A percentile compares a stretch with the other conserved stretches of the same genome.
Evolutionary conservation across 2,888 invertebrate species (phyloP).

Genomic region (Meta bourneti): DNA sequence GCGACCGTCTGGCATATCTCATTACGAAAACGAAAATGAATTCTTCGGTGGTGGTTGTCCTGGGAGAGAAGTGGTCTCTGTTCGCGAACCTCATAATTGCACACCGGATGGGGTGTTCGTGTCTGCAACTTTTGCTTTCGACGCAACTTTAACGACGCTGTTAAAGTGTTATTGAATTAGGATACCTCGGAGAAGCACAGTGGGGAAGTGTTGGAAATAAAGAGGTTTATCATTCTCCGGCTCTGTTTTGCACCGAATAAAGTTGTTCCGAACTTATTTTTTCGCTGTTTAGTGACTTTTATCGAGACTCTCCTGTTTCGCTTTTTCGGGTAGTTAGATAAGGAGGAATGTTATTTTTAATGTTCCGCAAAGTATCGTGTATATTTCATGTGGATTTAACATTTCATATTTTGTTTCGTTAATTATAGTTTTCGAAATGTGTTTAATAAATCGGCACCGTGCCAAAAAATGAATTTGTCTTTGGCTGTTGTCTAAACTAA

Average conservation of each 20-base stretch:
- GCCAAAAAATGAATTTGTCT: too few species aligned
- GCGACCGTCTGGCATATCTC: constrained; percentile 40
- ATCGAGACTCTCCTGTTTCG: not conserved
- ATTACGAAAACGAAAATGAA: constrained; percentile 40
- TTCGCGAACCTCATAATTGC: constrained; percentile 40
- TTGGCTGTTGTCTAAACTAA: too few species aligned
- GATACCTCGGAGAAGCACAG: not conserved
- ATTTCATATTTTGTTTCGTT: too few species aligned
- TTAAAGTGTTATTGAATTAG: constrained; percentile 28
- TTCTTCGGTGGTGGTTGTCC: constrained; percentile 5
- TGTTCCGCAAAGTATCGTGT: too few species aligned
- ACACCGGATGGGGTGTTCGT: constrained; percentile 11
- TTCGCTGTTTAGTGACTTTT: not conserved
- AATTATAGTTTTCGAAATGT: too few species aligned
- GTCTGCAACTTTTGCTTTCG: constrained; percentile 12
- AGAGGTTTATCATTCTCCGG: not conserved
- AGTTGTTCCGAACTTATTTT: not conserved
- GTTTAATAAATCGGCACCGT: too few species aligned
- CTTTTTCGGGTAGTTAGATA: too few species aligned
- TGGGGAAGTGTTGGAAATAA: not conserved
- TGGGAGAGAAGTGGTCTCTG: constrained; percentile 15
- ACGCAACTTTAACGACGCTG: constrained; percentile 39
- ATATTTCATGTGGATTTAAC: too few species aligned
- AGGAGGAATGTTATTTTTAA: too few species aligned
- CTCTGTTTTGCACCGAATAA: not conserved